phyloP scores from a whole-genome alignment of 53 echinoderm and acorn worm genomes.

The Mesocentrotus franciscanus region DNA sequence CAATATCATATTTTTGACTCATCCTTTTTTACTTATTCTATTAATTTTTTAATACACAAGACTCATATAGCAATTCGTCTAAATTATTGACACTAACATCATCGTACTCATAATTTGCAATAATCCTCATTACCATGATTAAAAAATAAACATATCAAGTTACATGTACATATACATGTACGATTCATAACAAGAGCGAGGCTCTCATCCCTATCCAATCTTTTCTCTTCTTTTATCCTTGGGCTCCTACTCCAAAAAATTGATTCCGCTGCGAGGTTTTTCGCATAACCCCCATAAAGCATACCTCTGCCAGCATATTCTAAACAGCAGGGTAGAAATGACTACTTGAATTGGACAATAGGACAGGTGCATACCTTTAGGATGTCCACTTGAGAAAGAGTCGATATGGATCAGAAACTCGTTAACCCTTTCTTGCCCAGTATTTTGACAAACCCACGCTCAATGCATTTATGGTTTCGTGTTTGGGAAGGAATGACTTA shows the following conservation, averaged over 20 bases:
- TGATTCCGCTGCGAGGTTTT: background rate
- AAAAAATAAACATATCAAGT: background rate
- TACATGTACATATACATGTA: no score
- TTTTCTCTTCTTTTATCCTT: background rate
- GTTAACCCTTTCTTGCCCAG: background rate
- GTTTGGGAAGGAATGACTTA: slow-evolving; percentile 4
- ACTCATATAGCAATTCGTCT: background rate
- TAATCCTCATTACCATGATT: background rate
- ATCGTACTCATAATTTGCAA: background rate
- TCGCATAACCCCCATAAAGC: background rate
- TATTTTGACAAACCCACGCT: background rate
- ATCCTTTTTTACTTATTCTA: no score
- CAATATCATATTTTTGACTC: no score
- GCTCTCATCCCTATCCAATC: background rate
- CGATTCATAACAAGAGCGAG: background rate
- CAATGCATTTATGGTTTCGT: no score
- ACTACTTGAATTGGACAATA: slow-evolving; percentile 39
- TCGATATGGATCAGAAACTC: background rate
- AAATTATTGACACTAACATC: background rate
- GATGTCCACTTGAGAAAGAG: slow-evolving; percentile 33
- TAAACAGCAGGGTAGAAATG: slow-evolving; percentile 22
- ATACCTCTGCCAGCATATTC: background rate
- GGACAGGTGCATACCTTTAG: slow-evolving; percentile 35
- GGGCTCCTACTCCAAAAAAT: background rate
- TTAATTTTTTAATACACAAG: no score